A percentile compares a stretch with the other conserved stretches of the same genome.
Evolutionary conservation across 2,113 vertebrate species (phyloP).

Genomic region (Gila orcuttii): DNA sequence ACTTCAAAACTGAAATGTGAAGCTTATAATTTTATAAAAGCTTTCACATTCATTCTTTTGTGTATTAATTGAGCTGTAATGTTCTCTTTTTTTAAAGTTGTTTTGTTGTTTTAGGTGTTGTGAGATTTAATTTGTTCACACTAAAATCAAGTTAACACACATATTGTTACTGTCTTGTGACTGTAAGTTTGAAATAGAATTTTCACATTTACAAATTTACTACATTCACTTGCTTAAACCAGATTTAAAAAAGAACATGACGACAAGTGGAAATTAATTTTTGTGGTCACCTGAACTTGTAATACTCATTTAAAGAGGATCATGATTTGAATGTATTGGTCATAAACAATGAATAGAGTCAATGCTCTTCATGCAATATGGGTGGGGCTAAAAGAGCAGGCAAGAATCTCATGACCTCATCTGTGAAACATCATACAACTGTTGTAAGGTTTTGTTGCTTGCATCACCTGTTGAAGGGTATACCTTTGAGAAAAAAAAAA

Average conservation of each 20-base stretch:
- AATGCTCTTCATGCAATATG: not conserved
- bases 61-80: not conserved
- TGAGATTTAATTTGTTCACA: no score
- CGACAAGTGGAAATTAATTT: not conserved
- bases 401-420: conserved; percentile 51
- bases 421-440: conserved; percentile 59
- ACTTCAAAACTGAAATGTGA: not conserved
- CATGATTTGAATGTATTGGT: conserved; percentile 24
- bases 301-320: not conserved
- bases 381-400: conserved; percentile 36
- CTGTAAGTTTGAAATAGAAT: not conserved
- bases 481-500: conserved; percentile 1
- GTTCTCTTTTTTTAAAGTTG: not conserved
- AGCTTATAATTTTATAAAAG: not conserved
- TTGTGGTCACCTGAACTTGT: not conserved
- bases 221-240: not conserved
- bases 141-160: no score
- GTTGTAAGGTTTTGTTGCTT: conserved; percentile 65
- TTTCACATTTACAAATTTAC: not conserved
- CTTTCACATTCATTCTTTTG: not conserved
- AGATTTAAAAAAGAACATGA: not conserved
- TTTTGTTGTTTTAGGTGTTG: not conserved
- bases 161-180: not conserved
- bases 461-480: conserved; percentile 55
- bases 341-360: conserved; percentile 26